Evolutionary conservation across 2,888 invertebrate species (phyloP), one percentile per base, ranked within the genome.

Genomic region (Stenotaenia linearis): DNA sequence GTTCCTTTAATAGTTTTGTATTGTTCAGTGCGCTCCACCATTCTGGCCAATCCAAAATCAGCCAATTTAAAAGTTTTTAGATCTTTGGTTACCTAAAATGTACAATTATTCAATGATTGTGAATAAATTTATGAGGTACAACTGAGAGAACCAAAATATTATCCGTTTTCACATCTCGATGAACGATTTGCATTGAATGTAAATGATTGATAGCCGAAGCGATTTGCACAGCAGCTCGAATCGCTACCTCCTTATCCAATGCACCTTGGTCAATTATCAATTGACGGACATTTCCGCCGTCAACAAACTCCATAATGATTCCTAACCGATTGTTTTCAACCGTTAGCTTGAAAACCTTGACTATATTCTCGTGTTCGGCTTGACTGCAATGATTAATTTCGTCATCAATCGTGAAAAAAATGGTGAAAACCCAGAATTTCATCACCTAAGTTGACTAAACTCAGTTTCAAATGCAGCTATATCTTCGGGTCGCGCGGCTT

Each of bases 1-100:
- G 81, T 80, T 9, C 81, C 81, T 75, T 81, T 81, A n/a, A 81
- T 77, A 0, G 80, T 81, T 61, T 81, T 81, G 74, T 81, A 81
- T 30, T 81, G 79, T 50, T 81, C 80, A 0, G 81, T 81, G 12
- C 69, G 35, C 30, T 81, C 81, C 10, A 81, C 78, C 35, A 81
- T 79, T 37, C 81, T 45, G 0, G 81, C 81, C 37, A 81, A 37
- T 4, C 81, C 81, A 75, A 81, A 81, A 32, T 81, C 81, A 45
- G 81, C 81, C 32, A 81, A 69, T 45, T 81, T 81, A 21, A 81
- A 81, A 7, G 35, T n/a, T 30, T 25, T n/a, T 10, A 79, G 18
- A 74, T 81, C 81, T 77, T 80, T 80, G n/a, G 80, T 50, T 0
- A 81, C 80, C 80, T 77, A 45, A 28, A 23, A 25, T 21, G 18